These are phyloP conservation scores for Apis florea DNA, from an alignment of 1,140 invertebrate species.

Conservation along the genomic window DNA sequence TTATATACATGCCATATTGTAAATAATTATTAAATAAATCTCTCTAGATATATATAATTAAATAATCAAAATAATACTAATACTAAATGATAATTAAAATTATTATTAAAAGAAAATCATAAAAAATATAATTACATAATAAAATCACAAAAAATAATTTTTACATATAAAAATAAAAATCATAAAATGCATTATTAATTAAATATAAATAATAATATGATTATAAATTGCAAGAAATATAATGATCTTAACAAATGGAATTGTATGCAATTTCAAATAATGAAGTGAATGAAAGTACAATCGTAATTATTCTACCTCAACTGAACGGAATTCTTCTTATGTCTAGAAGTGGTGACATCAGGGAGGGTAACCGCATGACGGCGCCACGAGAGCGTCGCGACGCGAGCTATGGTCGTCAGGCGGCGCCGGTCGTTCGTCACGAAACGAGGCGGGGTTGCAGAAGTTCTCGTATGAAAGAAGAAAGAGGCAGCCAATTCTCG, in stretches of 20 bases:
- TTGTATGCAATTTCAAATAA: background rate
- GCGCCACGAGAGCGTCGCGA: slow-evolving; percentile 68
- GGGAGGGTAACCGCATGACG: slow-evolving; percentile 56
- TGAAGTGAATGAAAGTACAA: background rate
- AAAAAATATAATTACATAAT: background rate
- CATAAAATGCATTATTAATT: background rate
- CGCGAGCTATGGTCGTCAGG: slow-evolving; percentile 62
- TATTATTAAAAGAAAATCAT: background rate
- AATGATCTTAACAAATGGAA: background rate
- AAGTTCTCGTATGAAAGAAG: background rate
- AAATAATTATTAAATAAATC: background rate
- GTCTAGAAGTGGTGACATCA: slow-evolving; percentile 20
- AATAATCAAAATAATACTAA: background rate
- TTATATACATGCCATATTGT: background rate
- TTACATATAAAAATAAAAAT: background rate
- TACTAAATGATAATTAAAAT: background rate
- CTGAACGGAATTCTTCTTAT: slow-evolving; percentile 4
- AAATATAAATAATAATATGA: background rate
- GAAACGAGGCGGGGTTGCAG: slow-evolving; percentile 46
- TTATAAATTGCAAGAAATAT: background rate
- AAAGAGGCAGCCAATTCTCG: slow-evolving; percentile 39
- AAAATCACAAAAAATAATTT: background rate
- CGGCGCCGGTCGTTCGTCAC: slow-evolving; percentile 60
- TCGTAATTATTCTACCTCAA: background rate
- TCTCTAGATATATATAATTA: background rate